These are phyloP conservation scores for Reinhardtius hippoglossoides DNA, from an alignment of 2,113 vertebrate genomes.

Conservation along the genomic window DNA sequence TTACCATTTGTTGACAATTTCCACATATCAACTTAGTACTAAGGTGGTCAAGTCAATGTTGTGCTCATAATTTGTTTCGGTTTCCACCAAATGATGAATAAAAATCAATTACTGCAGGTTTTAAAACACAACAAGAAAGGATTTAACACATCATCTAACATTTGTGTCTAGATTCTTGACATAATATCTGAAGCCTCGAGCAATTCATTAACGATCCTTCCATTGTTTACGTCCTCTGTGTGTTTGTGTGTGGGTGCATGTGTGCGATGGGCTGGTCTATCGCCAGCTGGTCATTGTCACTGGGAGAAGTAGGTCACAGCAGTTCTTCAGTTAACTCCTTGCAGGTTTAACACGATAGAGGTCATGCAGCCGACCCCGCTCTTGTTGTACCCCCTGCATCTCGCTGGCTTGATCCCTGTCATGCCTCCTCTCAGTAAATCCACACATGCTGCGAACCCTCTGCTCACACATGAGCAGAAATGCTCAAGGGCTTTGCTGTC, in stretches of 20 bases:
- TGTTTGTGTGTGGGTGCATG: background rate
- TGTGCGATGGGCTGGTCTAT: background rate
- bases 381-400: conserved; percentile 55
- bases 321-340: conserved; percentile 61
- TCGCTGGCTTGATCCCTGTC: conserved; percentile 61
- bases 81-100: no score
- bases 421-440: conserved; percentile 43
- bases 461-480: conserved; percentile 42
- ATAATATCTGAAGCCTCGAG: conserved; percentile 20
- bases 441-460: conserved; percentile 56
- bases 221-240: background rate
- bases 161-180: background rate
- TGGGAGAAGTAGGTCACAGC: conserved; percentile 74
- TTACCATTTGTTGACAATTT: background rate
- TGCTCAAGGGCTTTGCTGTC: conserved; percentile 49
- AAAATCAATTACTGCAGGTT: no score
- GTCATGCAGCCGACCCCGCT: conserved; percentile 50
- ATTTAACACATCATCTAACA: no score
- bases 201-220: background rate
- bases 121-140: no score
- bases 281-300: conserved; percentile 73
- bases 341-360: conserved; percentile 64
- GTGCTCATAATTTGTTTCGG: background rate
- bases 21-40: background rate
- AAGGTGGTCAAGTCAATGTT: background rate